A percentile compares a stretch with the other conserved stretches of the same genome.
These are phyloP conservation scores for Drosophila pectinifera DNA, from an alignment of 1,140 invertebrate species.

Conservation along the genomic window DNA sequence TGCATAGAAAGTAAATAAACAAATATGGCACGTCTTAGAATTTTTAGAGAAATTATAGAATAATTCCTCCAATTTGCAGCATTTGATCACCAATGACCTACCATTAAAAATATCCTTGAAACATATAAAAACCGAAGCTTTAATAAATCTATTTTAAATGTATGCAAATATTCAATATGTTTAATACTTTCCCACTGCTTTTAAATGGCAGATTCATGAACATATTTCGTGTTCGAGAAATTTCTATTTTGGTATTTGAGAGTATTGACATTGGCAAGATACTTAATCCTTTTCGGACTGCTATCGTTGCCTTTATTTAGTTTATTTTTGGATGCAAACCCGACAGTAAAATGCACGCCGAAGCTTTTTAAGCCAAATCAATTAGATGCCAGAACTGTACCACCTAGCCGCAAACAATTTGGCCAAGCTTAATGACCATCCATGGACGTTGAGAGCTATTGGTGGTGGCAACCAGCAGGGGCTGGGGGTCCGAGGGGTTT, in stretches of 20 bases:
- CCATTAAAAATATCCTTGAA: not conserved
- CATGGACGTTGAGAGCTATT: not conserved
- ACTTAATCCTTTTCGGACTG: not conserved
- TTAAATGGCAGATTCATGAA: not conserved
- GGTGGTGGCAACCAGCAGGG: no score
- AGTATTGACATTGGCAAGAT: not conserved
- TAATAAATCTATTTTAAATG: not conserved
- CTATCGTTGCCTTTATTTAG: slow-evolving; percentile 12
- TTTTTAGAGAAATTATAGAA: not conserved
- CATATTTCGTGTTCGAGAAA: not conserved
- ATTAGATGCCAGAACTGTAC: slow-evolving; percentile 29
- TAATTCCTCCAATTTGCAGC: no score
- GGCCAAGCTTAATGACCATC: slow-evolving; percentile 51
- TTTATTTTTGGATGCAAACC: slow-evolving; percentile 17
- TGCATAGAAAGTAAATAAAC: no score
- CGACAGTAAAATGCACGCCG: slow-evolving; percentile 21
- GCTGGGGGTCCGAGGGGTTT: slow-evolving; percentile 2
- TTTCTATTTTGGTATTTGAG: not conserved
- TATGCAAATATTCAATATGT: not conserved
- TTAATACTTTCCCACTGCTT: not conserved
- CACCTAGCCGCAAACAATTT: slow-evolving; percentile 45
- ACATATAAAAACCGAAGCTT: not conserved
- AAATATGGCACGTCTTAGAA: no score
- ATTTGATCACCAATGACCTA: not conserved
- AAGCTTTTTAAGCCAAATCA: slow-evolving; percentile 49